Evolutionary conservation across 2,888 invertebrate genomes (phyloP).

Genomic region (Fragum whitleyi): DNA sequence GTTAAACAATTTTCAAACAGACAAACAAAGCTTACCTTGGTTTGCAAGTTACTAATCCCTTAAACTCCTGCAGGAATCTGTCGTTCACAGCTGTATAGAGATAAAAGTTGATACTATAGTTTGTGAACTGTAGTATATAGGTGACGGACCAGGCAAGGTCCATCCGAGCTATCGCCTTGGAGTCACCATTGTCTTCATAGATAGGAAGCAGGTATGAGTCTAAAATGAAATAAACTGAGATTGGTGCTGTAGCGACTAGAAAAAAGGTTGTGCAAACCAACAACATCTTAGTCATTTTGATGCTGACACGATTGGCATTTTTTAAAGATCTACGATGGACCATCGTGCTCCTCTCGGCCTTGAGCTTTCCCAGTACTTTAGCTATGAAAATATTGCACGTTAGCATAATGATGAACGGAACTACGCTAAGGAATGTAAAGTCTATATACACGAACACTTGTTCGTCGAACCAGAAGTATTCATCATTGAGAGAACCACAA

Average conservation of each 20-base stretch:
- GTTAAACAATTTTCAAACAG: no score
- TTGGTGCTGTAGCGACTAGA: constrained; percentile 65
- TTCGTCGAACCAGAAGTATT: constrained; percentile 64
- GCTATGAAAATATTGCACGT: constrained; percentile 62
- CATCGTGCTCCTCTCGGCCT: constrained; percentile 50
- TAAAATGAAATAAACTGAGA: constrained; percentile 67
- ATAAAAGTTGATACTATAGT: constrained; percentile 70
- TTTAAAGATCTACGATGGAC: constrained; percentile 32
- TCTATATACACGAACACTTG: constrained; percentile 69
- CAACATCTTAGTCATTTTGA: constrained; percentile 69
- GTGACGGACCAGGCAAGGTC: constrained; percentile 61
- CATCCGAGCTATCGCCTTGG: constrained; percentile 31
- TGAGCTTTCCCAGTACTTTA: constrained; percentile 39
- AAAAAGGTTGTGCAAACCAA: constrained; percentile 66
- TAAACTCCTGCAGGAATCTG: constrained; percentile 58
- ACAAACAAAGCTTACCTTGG: constrained; percentile 51
- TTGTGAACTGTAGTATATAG: constrained; percentile 66
- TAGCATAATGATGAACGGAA: constrained; percentile 67
- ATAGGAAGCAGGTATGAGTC: constrained; percentile 63
- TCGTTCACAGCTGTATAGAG: constrained; percentile 68
- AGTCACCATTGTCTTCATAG: constrained; percentile 20
- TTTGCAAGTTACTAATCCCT: constrained; percentile 41
- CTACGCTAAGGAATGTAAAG: constrained; percentile 55
- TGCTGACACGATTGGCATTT: constrained; percentile 48
- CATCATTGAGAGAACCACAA: constrained; percentile 60